phyloP scores from a whole-genome alignment of 2,113 vertebrate species.

The Calidris pugnax region DNA sequence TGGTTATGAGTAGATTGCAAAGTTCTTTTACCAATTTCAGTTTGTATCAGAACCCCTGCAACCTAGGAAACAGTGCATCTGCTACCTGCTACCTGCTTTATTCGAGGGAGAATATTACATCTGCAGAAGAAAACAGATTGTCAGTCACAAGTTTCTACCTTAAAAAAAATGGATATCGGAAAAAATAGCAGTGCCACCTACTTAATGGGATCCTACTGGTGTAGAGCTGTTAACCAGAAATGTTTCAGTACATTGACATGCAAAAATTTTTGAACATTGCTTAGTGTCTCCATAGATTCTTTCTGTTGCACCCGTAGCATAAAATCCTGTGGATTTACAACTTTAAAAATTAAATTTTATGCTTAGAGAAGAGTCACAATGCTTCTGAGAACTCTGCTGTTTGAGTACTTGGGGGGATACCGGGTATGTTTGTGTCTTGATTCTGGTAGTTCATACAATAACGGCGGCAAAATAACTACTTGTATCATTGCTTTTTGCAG shows the following conservation, averaged over 20 bases:
- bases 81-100: background rate
- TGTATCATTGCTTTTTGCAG: background rate
- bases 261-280: background rate
- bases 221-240: background rate
- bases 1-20: background rate
- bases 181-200: background rate
- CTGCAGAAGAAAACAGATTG: background rate
- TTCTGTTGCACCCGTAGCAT: background rate
- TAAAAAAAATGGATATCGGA: rapidly evolving
- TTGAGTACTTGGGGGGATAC: background rate
- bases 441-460: background rate
- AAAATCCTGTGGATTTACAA: background rate
- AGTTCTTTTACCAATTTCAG: background rate
- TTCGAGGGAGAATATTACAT: background rate
- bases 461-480: background rate
- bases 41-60: background rate
- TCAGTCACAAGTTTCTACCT: background rate
- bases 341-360: background rate
- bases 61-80: background rate
- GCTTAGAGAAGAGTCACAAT: background rate
- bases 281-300: background rate
- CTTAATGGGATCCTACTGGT: background rate
- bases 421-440: background rate
- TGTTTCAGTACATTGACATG: background rate
- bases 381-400: background rate